These are phyloP conservation scores for Epinephelus moara DNA, from an alignment of 2,113 vertebrate genomes.

Conservation along the genomic window DNA sequence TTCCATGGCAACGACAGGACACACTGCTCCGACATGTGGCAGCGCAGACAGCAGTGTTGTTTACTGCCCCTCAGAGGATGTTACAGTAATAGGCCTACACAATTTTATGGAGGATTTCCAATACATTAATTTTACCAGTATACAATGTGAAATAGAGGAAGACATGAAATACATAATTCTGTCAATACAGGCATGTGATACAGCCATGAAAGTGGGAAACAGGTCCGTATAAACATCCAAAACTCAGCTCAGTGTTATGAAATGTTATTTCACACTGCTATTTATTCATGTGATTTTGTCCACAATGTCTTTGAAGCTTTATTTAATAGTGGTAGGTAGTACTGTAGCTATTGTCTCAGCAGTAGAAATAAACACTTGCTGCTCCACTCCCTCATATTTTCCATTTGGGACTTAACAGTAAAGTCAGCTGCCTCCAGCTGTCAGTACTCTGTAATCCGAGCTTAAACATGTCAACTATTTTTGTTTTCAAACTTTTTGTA, in stretches of 20 bases:
- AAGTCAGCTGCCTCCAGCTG: constrained; percentile 17
- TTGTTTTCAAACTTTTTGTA: not conserved
- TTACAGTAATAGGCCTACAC: too few species aligned
- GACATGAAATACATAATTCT: not conserved
- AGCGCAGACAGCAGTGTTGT: not conserved
- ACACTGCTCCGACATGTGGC: not conserved
- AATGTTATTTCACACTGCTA: not conserved
- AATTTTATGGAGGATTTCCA: too few species aligned
- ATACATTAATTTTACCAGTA: not conserved
- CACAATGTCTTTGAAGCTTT: not conserved
- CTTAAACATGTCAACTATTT: constrained; percentile 30
- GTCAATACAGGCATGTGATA: not conserved
- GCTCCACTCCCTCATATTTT: constrained; percentile 22
- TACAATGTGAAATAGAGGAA: not conserved
- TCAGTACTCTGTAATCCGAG: constrained; percentile 13
- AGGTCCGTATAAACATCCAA: not conserved
- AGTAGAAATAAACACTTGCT: not conserved
- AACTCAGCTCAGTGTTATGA: not conserved
- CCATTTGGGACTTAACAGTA: constrained; percentile 11
- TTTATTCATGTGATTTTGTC: not conserved
- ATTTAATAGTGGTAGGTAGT: not conserved
- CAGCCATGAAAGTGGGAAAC: not conserved
- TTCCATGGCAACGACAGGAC: constrained; percentile 64
- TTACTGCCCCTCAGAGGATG: constrained; percentile 37
- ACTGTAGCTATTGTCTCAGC: not conserved